phyloP scores from a whole-genome alignment of 37 sponge, comb jelly and placozoan species.

The Cliona cf. orientalis region DNA sequence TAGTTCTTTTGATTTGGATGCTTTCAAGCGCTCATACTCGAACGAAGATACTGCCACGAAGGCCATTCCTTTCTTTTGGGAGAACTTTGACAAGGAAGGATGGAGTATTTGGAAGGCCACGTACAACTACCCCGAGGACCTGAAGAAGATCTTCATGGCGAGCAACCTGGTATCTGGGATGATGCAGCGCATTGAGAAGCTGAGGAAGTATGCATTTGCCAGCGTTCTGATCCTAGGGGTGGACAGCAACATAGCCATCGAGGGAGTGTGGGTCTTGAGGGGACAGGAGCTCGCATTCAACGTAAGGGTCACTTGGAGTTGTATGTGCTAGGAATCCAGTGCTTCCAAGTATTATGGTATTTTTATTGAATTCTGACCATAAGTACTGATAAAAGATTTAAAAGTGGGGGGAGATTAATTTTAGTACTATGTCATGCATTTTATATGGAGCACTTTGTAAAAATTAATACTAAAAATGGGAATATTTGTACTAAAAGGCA shows the following conservation, averaged over 20 bases:
- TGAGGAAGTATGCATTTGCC: conserved; percentile 86
- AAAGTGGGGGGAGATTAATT: not conserved
- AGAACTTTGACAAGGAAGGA: conserved; percentile 89
- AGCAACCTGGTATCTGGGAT: conserved; percentile 88
- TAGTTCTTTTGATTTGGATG: conserved; percentile 87
- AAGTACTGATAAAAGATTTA: not conserved
- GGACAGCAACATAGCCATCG: conserved; percentile 55
- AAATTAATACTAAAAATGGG: too few relatives aligned
- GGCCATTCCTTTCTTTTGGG: conserved; percentile 90
- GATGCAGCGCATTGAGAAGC: conserved; percentile 88
- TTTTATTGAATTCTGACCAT: too few relatives aligned
- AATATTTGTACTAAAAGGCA: not conserved
- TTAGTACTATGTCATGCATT: not conserved
- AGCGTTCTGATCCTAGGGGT: conserved; percentile 74
- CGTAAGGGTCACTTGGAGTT: conserved; percentile 57
- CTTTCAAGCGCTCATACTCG: conserved; percentile 82
- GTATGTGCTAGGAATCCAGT: too few relatives aligned
- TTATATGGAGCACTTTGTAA: too few relatives aligned
- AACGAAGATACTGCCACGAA: conserved; percentile 84
- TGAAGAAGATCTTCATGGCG: conserved; percentile 85
- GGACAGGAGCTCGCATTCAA: conserved; percentile 87
- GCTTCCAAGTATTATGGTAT: too few relatives aligned
- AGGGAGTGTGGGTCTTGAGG: conserved; percentile 89
- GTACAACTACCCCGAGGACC: conserved; percentile 75
- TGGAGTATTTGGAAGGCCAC: conserved; percentile 84